phyloP scores from a whole-genome alignment of 2,888 invertebrate species.

The Corythucha ciliata region DNA sequence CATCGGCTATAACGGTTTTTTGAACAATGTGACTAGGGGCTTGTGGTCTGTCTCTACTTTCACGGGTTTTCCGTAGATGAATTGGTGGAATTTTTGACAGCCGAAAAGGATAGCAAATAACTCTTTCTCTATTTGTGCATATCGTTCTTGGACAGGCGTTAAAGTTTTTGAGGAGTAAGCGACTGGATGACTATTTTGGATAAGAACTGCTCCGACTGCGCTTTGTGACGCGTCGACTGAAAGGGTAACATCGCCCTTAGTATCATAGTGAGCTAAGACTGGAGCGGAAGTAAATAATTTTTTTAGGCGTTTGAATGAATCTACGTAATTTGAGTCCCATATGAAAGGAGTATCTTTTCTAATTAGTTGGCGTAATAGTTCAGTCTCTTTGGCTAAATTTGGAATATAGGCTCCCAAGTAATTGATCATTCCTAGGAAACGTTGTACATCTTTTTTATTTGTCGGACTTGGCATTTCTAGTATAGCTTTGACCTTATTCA shows the following conservation, averaged over 20 bases:
- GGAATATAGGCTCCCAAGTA: slow-evolving; percentile 34
- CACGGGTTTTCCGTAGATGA: too few species aligned
- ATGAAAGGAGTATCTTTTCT: slow-evolving; percentile 24
- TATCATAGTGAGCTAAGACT: slow-evolving; percentile 12
- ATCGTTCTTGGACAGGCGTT: background rate
- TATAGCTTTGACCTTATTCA: slow-evolving; percentile 23
- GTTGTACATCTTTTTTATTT: slow-evolving; percentile 28
- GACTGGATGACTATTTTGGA: slow-evolving; percentile 10
- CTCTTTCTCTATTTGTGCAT: slow-evolving; percentile 5
- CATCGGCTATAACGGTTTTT: too few species aligned
- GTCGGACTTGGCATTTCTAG: slow-evolving; percentile 26
- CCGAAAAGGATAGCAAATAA: too few species aligned
- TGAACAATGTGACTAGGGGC: too few species aligned
- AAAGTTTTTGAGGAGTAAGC: slow-evolving; percentile 7
- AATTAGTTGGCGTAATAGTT: slow-evolving; percentile 28
- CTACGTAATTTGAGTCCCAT: slow-evolving; percentile 10
- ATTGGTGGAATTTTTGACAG: too few species aligned
- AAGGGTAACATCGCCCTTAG: background rate
- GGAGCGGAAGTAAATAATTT: slow-evolving; percentile 8
- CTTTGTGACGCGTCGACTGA: background rate
- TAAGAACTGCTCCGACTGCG: slow-evolving; percentile 7
- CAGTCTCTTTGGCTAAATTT: slow-evolving; percentile 31
- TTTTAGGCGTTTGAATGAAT: slow-evolving; percentile 13
- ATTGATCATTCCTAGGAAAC: slow-evolving; percentile 33
- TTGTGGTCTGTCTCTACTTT: too few species aligned